A percentile compares a stretch with the other conserved stretches of the same genome.
phyloP scores from a whole-genome alignment of 2,113 vertebrate species.

The Prionailurus bengalensis region DNA sequence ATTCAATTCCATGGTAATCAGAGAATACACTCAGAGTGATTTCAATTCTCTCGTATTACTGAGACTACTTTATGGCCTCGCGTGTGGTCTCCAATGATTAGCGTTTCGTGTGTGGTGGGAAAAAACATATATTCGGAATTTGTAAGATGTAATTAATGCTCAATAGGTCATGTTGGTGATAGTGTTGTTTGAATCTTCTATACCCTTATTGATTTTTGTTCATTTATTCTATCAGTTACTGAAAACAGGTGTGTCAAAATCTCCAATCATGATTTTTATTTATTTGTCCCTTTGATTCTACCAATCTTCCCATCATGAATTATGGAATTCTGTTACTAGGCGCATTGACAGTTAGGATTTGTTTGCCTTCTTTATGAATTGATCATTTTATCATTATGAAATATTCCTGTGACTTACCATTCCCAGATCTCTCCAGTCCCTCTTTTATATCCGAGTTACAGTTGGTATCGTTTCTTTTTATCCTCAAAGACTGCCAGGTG shows the following conservation, averaged over 20 bases:
- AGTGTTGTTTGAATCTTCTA: neutral
- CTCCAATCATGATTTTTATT: neutral
- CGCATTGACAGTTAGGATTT: neutral
- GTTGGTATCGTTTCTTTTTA: neutral
- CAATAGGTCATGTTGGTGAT: neutral
- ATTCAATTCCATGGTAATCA: neutral
- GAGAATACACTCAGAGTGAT: neutral
- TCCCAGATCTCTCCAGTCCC: neutral
- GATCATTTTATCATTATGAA: neutral
- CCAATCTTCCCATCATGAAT: neutral
- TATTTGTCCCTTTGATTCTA: neutral
- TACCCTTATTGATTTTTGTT: neutral
- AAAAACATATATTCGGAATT: neutral
- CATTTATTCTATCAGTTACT: neutral
- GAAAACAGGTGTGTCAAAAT: neutral
- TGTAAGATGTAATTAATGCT: neutral
- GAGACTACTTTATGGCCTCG: neutral
- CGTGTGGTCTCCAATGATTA: neutral
- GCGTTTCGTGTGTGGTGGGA: neutral
- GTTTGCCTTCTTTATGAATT: neutral
- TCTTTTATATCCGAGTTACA: neutral
- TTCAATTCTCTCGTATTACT: neutral
- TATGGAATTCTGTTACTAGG: neutral
- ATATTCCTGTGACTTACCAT: neutral
- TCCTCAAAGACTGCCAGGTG: neutral